Percentiles rank a stretch among this genome's conserved stretches.
Conservation (phyloP, 2,888 invertebrate genomes). For the Melipona bicolor region DNA sequence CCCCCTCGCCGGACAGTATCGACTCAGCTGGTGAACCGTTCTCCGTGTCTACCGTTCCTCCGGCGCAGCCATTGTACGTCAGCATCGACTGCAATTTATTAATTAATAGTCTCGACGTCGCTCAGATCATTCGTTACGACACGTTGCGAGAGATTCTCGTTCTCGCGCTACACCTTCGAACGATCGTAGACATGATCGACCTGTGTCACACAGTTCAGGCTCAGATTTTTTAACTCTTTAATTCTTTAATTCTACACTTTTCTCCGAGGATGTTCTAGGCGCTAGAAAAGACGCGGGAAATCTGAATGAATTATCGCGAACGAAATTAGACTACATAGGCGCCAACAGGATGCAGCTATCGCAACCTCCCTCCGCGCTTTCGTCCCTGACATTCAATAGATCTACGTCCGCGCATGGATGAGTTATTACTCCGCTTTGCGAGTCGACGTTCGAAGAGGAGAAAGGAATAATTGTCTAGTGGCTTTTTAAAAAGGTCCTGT, state of each 20-base stretch:
- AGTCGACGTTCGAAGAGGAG: background rate
- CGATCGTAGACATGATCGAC: background rate
- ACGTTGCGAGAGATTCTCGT: too few relatives aligned
- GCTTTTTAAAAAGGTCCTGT: background rate
- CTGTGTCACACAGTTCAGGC: background rate
- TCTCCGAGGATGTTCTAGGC: background rate
- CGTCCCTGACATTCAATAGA: conserved; percentile 75
- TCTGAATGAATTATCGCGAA: conserved; percentile 47
- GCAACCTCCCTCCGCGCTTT: conserved; percentile 43
- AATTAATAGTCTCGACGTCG: conserved; percentile 13
- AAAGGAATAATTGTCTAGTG: background rate
- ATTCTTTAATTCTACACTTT: background rate
- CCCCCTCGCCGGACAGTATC: conserved; percentile 79
- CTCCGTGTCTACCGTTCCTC: conserved; percentile 71
- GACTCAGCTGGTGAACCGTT: conserved; percentile 80
- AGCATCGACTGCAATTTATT: conserved; percentile 76
- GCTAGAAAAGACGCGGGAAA: conserved; percentile 43
- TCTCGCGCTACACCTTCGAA: background rate
- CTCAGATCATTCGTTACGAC: conserved; percentile 11
- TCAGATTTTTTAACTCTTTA: background rate
- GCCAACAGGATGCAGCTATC: conserved; percentile 70
- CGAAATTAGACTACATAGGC: conserved; percentile 62
- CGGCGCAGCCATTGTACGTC: conserved; percentile 72
- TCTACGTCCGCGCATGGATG: conserved; percentile 15
- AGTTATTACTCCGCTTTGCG: background rate